Base-by-base conservation (phyloP, 1,140 invertebrate species). In the Rhopalosiphum maidis region DNA sequence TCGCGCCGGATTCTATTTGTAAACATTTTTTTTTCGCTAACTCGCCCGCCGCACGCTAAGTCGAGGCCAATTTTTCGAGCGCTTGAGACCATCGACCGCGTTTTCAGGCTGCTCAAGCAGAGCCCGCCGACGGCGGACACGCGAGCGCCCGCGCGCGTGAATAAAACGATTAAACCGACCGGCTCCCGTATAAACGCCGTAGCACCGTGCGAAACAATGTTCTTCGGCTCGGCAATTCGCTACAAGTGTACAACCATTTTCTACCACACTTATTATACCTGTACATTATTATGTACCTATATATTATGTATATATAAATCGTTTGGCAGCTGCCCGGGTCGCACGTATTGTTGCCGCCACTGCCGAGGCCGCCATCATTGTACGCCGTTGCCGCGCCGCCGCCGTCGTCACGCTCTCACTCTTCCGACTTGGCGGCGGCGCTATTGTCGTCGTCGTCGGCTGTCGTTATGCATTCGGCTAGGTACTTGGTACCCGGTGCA, bases 331-430 rank as follows among this genome's bases (percentile, higher is more conserved):
- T 41, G 83, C 9, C 41, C 9, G 7, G 35, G 35, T 85, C 37
- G 21, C 9, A 22, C 30, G 30, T 85, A 41, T 85, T 86, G 85
- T n/a, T n/a, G 11, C 83, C 83, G 41, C 37, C 41, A 86, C 37
- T 43, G 83, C 37, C 88, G 88, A 90, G 54, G 89, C 89, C 54
- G 55, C 37, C 15, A n/a, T n/a, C 25, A 22, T n/a, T 60, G 88
- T 51, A 15, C 88, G 88, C 37, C 35, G 87, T 18, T 18, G 60
- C 30, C 60, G 9, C 35, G 87, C n/a, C n/a, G 60, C 30, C 60
- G 9, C 0, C 25, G 60, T n/a, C 86, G 89, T 90, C 89, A 90
- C 89, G 89, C 89, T 90, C 89, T 90, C 89, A 43, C 54, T 90
- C n/a, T 68, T 90, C 43, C 54, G 37, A 68, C 41, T 77, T n/a